Evolutionary conservation across 2,113 vertebrate genomes (phyloP), one percentile per base, ranked within the genome.

Genomic region (Lonchura striata): DNA sequence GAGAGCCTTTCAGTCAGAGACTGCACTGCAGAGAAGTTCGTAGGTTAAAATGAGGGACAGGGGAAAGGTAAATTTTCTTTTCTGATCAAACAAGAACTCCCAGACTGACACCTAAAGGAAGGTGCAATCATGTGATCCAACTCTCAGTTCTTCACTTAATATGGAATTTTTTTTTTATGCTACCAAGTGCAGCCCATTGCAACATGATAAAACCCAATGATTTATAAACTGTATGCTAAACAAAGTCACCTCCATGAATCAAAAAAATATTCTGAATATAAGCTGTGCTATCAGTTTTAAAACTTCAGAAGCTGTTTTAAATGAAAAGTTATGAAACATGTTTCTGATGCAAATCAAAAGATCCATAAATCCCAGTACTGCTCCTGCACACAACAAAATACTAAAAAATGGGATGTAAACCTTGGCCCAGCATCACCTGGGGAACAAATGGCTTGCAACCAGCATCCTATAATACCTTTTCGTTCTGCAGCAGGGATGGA

Each of bases 401-500:
- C 19, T 33, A 35, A 70, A 79, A 35, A 44, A 76, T 0, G 6
- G 35, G 31, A 83, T 22, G 28, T 31, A 80, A 83, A 66, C 37
- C 68, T 88, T 2, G 4, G 37, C 47, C 31, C 35, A 74, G 44
- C 31, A 52, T 70, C 82, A 94, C 54, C 68, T 75, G 60, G 1
- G 4, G 56, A 44, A 69, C 0, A 0, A 46, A 76, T 0, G 1
- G 14, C 10, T 46, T 42, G 47, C 19, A 50, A 47, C 16, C 1
- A 3, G 16, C 49, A 86, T 39, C 57, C 72, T 41, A 33, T 41
- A 80, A n/a, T 3, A 2, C 35, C 56, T 37, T 16, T 92, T 59
- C 37, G 49, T 44, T 85, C 63, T 64, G 68, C 41, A 56, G 77
- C 54, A 90, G 60, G 44, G 60, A 80, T 63, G 60, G 60, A 63